These are phyloP conservation scores for Perccottus glenii DNA, from an alignment of 2,113 vertebrate genomes.

Conservation along the genomic window DNA sequence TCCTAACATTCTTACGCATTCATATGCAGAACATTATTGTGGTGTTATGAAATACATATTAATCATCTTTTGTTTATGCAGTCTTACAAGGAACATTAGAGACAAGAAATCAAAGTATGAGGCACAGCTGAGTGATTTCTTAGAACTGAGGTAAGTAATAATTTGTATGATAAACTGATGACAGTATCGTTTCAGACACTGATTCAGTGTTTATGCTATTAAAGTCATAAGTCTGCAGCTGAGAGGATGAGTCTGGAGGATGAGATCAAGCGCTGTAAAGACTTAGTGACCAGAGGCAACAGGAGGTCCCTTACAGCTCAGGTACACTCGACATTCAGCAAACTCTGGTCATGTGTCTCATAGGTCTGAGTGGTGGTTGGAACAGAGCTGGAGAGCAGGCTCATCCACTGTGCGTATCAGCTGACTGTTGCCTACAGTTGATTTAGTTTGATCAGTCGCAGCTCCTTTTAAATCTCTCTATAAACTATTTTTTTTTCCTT, in stretches of 20 bases:
- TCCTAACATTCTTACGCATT: too few species aligned
- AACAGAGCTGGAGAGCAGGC: too few species aligned
- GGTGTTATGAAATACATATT: too few species aligned
- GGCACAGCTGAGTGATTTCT: constrained; percentile 58
- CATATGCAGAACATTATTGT: too few species aligned
- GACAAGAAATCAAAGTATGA: constrained; percentile 78
- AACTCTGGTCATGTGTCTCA: too few species aligned
- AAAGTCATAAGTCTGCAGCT: constrained; percentile 81
- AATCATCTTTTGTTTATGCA: constrained; percentile 36
- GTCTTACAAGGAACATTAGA: constrained; percentile 71
- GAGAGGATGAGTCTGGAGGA: constrained; percentile 87
- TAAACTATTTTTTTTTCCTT: too few species aligned
- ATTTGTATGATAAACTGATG: rapidly evolving
- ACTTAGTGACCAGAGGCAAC: constrained; percentile 54
- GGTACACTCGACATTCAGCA: constrained; percentile 55
- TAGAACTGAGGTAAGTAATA: constrained; percentile 80
- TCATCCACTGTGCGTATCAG: too few species aligned
- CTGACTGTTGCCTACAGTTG: too few species aligned
- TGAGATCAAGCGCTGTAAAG: constrained; percentile 74
- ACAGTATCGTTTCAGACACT: rapidly evolving
- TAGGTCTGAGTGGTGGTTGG: too few species aligned
- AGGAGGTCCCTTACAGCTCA: constrained; percentile 82
- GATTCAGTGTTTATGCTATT: neutral
- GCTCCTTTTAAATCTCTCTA: too few species aligned
- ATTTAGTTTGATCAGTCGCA: too few species aligned